A percentile compares a stretch with the other conserved stretches of the same genome.
These are phyloP conservation scores for Pantherophis alleghaniensis DNA, from an alignment of 2,797 vertebrate genomes.

Conservation along the genomic window DNA sequence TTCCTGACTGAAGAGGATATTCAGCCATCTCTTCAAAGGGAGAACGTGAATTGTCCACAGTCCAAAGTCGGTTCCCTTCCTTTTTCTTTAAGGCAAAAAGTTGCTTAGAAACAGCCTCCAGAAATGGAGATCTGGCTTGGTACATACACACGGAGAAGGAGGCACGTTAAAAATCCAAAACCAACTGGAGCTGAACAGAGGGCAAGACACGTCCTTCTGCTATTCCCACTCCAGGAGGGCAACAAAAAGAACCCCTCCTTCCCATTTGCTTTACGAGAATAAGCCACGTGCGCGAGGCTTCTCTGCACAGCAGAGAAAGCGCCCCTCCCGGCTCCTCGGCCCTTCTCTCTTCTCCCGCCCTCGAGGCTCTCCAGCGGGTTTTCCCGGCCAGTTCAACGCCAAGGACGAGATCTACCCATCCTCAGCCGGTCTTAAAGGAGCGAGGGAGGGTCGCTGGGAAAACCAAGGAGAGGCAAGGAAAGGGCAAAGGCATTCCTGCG, in stretches of 20 bases:
- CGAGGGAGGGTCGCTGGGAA: background rate
- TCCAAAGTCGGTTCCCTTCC: conserved; percentile 4
- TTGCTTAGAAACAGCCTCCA: background rate
- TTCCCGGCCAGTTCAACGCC: background rate
- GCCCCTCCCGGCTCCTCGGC: background rate
- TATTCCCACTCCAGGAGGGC: background rate
- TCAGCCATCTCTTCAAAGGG: background rate
- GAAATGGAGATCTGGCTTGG: accelerated
- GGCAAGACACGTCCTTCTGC: background rate
- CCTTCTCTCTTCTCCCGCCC: background rate
- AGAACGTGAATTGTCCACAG: background rate
- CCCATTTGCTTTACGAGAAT: background rate
- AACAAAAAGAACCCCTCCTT: background rate
- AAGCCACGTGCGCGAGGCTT: background rate
- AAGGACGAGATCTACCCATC: background rate
- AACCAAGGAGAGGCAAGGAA: background rate
- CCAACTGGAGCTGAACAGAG: background rate
- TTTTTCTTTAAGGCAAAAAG: background rate
- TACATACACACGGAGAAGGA: background rate
- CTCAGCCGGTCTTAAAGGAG: background rate
- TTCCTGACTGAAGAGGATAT: conserved; percentile 41
- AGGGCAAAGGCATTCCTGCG: conserved; percentile 6
- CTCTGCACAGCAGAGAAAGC: background rate
- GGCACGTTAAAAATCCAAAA: accelerated
- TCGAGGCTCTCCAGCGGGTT: background rate